These are phyloP conservation scores for Hyla sarda DNA, from an alignment of 2,113 vertebrate species.

Conservation along the genomic window DNA sequence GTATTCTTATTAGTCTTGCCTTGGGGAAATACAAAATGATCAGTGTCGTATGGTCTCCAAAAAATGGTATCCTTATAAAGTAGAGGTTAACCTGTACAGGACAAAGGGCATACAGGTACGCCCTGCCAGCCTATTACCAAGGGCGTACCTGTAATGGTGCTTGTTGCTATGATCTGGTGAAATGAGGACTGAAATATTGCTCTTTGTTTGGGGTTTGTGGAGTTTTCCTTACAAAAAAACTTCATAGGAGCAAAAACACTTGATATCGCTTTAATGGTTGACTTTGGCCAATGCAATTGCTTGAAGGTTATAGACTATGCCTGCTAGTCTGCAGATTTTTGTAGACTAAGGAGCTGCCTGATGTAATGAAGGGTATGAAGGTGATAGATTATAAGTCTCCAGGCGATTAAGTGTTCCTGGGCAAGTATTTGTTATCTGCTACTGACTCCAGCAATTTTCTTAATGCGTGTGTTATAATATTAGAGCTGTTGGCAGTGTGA, in stretches of 20 bases:
- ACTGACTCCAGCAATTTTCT: slow-evolving; percentile 45
- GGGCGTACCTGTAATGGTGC: too few species aligned
- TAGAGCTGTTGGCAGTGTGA: slow-evolving; percentile 36
- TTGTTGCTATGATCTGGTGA: too few species aligned
- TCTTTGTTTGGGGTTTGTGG: too few species aligned
- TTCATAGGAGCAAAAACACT: background rate
- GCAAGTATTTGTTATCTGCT: slow-evolving; percentile 36
- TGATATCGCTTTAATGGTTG: background rate
- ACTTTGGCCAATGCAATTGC: background rate
- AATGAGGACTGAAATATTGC: too few species aligned
- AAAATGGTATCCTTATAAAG: too few species aligned
- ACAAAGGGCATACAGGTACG: too few species aligned
- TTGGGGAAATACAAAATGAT: too few species aligned
- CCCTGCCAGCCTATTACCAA: too few species aligned
- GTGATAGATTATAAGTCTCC: slow-evolving; percentile 35
- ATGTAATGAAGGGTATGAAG: slow-evolving; percentile 26
- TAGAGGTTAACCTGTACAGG: too few species aligned
- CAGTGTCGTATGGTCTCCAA: too few species aligned
- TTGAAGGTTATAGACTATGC: background rate
- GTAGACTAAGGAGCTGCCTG: background rate
- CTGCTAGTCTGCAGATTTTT: background rate
- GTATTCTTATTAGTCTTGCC: too few species aligned
- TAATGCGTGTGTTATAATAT: slow-evolving; percentile 46
- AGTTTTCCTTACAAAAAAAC: too few species aligned
- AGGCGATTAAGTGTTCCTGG: slow-evolving; percentile 6